phyloP scores from a whole-genome alignment of 2,888 invertebrate genomes.

The Epirrhoe alternata region DNA sequence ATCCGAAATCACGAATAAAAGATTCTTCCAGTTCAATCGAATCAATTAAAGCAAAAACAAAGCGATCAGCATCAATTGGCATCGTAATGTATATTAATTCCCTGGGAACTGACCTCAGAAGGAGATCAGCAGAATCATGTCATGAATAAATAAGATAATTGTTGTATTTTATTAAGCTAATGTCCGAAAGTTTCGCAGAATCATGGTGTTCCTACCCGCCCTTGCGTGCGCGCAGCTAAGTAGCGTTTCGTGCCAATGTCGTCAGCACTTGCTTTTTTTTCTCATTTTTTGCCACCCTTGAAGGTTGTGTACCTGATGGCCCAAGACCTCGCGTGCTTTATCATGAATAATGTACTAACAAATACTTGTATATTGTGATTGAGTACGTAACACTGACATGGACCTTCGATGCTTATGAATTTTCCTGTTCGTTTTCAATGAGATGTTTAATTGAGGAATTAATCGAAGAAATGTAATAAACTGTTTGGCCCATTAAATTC shows the following conservation, averaged over 20 bases:
- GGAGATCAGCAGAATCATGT: constrained; percentile 36
- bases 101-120: constrained; percentile 19
- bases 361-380: constrained; percentile 34
- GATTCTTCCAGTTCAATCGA: background rate
- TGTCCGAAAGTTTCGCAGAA: constrained; percentile 48
- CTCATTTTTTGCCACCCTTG: constrained; percentile 73
- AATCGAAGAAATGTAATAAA: background rate
- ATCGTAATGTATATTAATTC: constrained; percentile 16
- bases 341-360: constrained; percentile 60
- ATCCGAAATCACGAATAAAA: constrained; percentile 14
- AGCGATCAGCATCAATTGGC: constrained; percentile 10
- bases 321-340: constrained; percentile 71
- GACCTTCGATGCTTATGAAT: constrained; percentile 37
- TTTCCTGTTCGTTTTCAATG: constrained; percentile 22
- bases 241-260: constrained; percentile 79
- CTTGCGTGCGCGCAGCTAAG: constrained; percentile 77
- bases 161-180: constrained; percentile 40
- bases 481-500: background rate
- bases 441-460: constrained; percentile 6
- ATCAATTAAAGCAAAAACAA: background rate
- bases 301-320: constrained; percentile 74
- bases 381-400: constrained; percentile 19
- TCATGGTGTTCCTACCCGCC: constrained; percentile 59
- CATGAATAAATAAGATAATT: constrained; percentile 37
- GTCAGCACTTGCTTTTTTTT: constrained; percentile 61